Evolutionary conservation across 1,140 invertebrate genomes (phyloP).

Genomic region (Lepidurus couesii): DNA sequence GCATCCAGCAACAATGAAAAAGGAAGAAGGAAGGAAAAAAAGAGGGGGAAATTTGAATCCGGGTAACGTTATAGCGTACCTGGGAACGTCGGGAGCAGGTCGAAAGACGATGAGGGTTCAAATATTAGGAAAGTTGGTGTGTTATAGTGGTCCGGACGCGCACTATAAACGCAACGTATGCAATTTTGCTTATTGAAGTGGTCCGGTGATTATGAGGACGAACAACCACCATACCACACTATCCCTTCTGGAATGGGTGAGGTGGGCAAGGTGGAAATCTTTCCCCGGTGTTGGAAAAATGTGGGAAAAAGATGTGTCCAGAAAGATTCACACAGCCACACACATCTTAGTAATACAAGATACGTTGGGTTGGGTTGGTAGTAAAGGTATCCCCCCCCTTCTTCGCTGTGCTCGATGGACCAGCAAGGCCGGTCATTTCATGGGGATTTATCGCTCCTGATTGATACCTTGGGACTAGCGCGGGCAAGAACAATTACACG

Average conservation of each 20-base stretch:
- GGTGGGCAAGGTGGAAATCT: background rate
- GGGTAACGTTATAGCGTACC: no score
- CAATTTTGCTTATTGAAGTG: slow-evolving; percentile 12
- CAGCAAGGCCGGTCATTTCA: slow-evolving; percentile 1
- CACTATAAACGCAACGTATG: background rate
- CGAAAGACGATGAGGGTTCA: background rate
- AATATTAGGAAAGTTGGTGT: background rate
- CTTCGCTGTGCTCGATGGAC: slow-evolving; percentile 2
- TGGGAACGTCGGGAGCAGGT: background rate
- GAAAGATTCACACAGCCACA: slow-evolving; percentile 5
- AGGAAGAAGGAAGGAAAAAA: no score
- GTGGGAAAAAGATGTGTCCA: slow-evolving; percentile 10
- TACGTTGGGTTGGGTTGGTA: background rate
- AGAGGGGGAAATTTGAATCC: no score
- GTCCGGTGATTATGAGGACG: background rate
- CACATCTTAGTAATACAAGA: background rate
- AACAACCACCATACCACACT: background rate
- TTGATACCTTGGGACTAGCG: slow-evolving; percentile 7
- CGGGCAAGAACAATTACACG: slow-evolving; percentile 1
- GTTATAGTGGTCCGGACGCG: background rate
- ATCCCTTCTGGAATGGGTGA: background rate
- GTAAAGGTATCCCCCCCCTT: background rate
- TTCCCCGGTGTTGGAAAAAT: background rate
- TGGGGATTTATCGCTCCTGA: slow-evolving; percentile 12
- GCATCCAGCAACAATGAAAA: no score